phyloP scores from a whole-genome alignment of 2,888 invertebrate species.

The Drosophila peninsularis region DNA sequence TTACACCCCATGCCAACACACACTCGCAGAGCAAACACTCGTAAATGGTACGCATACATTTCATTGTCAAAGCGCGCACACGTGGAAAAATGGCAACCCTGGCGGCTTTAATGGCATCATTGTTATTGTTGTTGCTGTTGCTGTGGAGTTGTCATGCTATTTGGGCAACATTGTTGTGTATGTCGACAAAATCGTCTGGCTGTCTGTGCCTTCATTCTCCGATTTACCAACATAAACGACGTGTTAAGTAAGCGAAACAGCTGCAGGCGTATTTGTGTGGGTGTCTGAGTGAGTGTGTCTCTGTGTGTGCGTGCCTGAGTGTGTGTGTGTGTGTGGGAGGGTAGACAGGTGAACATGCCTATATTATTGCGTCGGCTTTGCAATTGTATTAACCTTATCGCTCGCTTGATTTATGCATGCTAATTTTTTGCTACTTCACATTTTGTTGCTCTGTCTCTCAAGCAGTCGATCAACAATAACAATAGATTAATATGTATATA shows the following conservation, averaged over 20 bases:
- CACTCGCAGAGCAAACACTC: slow-evolving; percentile 23
- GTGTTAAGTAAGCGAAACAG: slow-evolving; percentile 61
- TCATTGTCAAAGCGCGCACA: slow-evolving; percentile 73
- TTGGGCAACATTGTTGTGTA: slow-evolving; percentile 74
- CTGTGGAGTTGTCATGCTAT: slow-evolving; percentile 65
- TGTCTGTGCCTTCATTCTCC: slow-evolving; percentile 50
- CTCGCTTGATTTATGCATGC: slow-evolving; percentile 66
- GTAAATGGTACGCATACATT: slow-evolving; percentile 54
- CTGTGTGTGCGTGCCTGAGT: background rate
- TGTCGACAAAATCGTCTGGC: slow-evolving; percentile 53
- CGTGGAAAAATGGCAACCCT: slow-evolving; percentile 63
- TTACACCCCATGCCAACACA: slow-evolving; percentile 20
- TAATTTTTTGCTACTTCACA: slow-evolving; percentile 41
- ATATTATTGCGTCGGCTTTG: slow-evolving; percentile 29
- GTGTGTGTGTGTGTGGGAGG: background rate
- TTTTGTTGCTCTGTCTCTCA: slow-evolving; percentile 26
- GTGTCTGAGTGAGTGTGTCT: background rate
- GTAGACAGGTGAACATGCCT: slow-evolving; percentile 21
- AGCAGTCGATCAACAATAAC: slow-evolving; percentile 43
- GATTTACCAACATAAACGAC: slow-evolving; percentile 58
- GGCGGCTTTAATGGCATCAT: slow-evolving; percentile 64
- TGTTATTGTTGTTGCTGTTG: slow-evolving; percentile 27
- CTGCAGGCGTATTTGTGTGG: background rate
- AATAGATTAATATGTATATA: slow-evolving; percentile 13
- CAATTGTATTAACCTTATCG: slow-evolving; percentile 74